These are phyloP conservation scores for Neodiprion lecontei DNA, from an alignment of 1,140 invertebrate genomes.

Conservation along the genomic window DNA sequence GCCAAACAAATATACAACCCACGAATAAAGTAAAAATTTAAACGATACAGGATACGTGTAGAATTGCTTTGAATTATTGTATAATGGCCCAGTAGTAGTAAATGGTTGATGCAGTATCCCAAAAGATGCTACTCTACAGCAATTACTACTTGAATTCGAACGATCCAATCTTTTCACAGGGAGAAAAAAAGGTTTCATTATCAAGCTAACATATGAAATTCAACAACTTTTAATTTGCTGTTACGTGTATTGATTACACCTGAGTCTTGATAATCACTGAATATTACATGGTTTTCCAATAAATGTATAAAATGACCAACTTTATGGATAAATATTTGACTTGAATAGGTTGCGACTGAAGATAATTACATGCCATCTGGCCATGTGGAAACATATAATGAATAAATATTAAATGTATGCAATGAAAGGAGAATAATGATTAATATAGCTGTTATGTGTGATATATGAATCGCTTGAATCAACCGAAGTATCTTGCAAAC, in stretches of 20 bases:
- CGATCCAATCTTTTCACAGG: neutral
- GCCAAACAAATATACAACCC: too few relatives aligned
- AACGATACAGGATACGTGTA: too few relatives aligned
- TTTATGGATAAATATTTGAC: neutral
- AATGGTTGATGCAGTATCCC: too few relatives aligned
- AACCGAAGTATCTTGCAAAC: neutral
- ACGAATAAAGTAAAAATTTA: too few relatives aligned
- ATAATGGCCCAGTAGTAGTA: too few relatives aligned
- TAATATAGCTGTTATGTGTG: slow-evolving; percentile 13
- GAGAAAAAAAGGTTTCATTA: neutral
- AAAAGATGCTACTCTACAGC: too few relatives aligned
- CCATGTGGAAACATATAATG: neutral
- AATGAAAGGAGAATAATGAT: neutral
- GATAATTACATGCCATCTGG: neutral
- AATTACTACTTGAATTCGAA: too few relatives aligned
- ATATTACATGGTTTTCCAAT: slow-evolving; percentile 1
- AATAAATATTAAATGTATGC: neutral
- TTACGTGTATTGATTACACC: neutral
- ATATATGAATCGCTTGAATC: slow-evolving; percentile 17
- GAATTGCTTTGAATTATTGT: too few relatives aligned
- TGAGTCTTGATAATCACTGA: neutral
- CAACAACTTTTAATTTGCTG: neutral
- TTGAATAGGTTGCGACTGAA: neutral
- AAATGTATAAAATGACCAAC: neutral
- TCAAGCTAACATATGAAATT: neutral